These are phyloP conservation scores for Percopsis transmontana DNA, from an alignment of 2,113 vertebrate genomes.

Conservation along the genomic window DNA sequence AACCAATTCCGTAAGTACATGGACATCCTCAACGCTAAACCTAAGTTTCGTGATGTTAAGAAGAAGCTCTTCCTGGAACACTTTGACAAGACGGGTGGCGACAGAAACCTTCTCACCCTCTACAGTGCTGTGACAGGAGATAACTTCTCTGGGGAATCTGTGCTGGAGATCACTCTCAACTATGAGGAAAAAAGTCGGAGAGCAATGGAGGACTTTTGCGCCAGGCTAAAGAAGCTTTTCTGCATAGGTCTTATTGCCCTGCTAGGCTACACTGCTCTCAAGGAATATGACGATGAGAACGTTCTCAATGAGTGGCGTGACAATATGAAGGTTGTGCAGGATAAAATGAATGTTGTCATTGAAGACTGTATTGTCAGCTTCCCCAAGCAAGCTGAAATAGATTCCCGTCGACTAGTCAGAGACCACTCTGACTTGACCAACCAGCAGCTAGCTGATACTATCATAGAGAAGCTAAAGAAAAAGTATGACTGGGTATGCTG, in stretches of 20 bases:
- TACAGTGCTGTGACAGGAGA: constrained; percentile 75
- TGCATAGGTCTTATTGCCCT: constrained; percentile 79
- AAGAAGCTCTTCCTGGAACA: constrained; percentile 79
- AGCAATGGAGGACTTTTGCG: constrained; percentile 76
- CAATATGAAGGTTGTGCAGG: constrained; percentile 76
- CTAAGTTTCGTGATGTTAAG: constrained; percentile 76
- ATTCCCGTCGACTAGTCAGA: constrained; percentile 63
- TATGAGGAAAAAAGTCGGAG: constrained; percentile 80
- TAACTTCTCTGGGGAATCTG: constrained; percentile 71
- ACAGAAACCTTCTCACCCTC: constrained; percentile 76
- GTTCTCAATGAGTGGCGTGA: constrained; percentile 73
- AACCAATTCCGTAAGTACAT: constrained; percentile 84
- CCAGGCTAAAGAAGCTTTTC: constrained; percentile 79
- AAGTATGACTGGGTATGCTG: constrained; percentile 81
- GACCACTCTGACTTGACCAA: constrained; percentile 50
- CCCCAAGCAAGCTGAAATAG: constrained; percentile 70
- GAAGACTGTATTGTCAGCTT: constrained; percentile 76
- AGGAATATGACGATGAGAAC: constrained; percentile 63
- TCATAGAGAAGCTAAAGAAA: constrained; percentile 65
- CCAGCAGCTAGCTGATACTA: constrained; percentile 67
- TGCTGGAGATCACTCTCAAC: constrained; percentile 77
- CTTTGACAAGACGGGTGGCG: constrained; percentile 71
- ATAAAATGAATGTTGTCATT: constrained; percentile 71
- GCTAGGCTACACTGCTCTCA: constrained; percentile 74
- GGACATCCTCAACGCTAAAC: constrained; percentile 81